A percentile compares a stretch with the other conserved stretches of the same genome.
phyloP scores from a whole-genome alignment of 1,140 invertebrate genomes.

The Limonius californicus region DNA sequence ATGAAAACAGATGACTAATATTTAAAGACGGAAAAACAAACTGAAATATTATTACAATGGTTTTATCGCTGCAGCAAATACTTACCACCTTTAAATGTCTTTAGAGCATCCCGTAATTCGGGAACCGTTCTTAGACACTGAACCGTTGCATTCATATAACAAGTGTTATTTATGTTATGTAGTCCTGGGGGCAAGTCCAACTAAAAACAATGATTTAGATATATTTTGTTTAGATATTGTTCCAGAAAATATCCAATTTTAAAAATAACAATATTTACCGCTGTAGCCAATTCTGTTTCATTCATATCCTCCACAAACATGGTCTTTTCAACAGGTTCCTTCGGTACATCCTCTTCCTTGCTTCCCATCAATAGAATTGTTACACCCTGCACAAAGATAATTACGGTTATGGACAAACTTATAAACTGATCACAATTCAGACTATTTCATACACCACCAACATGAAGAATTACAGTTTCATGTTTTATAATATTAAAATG shows the following conservation, averaged over 20 bases:
- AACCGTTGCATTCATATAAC: constrained; percentile 98
- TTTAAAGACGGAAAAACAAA: too few relatives aligned
- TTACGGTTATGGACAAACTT: too few relatives aligned
- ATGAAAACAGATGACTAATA: too few relatives aligned
- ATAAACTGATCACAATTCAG: too few relatives aligned
- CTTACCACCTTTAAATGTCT: constrained; percentile 63
- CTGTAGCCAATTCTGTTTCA: constrained; percentile 85
- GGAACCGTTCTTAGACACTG: constrained; percentile 95
- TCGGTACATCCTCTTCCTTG: constrained; percentile 86
- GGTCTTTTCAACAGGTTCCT: constrained; percentile 75
- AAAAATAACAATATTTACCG: constrained; percentile 52
- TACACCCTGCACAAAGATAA: constrained; percentile 62
- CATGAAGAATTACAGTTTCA: too few relatives aligned
- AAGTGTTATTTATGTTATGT: constrained; percentile 94
- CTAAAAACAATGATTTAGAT: too few relatives aligned
- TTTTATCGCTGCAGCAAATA: too few relatives aligned
- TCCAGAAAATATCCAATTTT: constrained; percentile 57
- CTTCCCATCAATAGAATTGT: constrained; percentile 92
- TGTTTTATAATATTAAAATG: too few relatives aligned
- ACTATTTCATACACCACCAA: too few relatives aligned
- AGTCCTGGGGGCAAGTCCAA: constrained; percentile 79
- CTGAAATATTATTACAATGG: too few relatives aligned
- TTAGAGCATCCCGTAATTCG: constrained; percentile 80
- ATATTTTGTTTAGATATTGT: too few relatives aligned
- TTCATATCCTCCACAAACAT: constrained; percentile 96